phyloP scores from a whole-genome alignment of 2,888 invertebrate genomes.

The Camponotus fellah region DNA sequence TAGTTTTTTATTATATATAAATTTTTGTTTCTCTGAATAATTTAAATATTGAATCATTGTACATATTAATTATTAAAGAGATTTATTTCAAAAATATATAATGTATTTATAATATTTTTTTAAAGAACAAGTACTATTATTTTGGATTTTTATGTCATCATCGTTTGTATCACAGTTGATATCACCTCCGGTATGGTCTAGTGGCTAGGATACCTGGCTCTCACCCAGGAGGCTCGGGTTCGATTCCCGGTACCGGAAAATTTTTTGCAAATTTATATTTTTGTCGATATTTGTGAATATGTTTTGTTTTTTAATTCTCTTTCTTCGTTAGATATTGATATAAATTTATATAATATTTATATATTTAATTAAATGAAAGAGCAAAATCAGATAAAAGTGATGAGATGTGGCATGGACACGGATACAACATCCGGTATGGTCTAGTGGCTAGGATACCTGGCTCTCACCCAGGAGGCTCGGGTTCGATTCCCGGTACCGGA shows the following conservation, averaged over 20 bases:
- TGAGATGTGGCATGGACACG: not conserved
- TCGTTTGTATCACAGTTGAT: not conserved
- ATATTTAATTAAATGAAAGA: not conserved
- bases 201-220: constrained; percentile 89
- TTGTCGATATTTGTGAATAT: not conserved
- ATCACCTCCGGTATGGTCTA: constrained; percentile 78
- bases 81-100: not conserved
- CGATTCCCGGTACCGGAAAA: constrained; percentile 85
- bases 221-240: constrained; percentile 89
- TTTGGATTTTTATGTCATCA: not conserved
- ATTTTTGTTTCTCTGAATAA: not conserved
- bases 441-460: constrained; percentile 89
- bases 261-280: constrained; percentile 27
- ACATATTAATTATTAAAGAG: not conserved
- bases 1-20: not conserved
- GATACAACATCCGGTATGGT: constrained; percentile 86
- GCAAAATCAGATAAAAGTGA: not conserved
- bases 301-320: not conserved
- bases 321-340: not conserved
- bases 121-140: not conserved
- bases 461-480: constrained; percentile 89
- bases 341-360: not conserved
- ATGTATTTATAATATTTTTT: not conserved
- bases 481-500: constrained; percentile 87
- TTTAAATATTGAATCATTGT: constrained; percentile 3